These are phyloP conservation scores for Dusona sp. DNA, from an alignment of 2,888 invertebrate species.

Conservation along the genomic window DNA sequence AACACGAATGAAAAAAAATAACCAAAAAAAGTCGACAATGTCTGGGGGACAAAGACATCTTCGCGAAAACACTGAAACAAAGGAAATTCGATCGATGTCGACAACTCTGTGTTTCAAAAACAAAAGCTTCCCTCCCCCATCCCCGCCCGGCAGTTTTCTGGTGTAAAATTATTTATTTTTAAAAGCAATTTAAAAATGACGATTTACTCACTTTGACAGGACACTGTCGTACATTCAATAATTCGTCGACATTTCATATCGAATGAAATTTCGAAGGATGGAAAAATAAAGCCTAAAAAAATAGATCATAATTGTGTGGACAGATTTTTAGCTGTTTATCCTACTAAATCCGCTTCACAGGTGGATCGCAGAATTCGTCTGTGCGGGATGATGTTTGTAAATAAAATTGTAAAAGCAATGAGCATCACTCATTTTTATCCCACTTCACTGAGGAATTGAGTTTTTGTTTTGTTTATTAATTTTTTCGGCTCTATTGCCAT, in stretches of 20 bases:
- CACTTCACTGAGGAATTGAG: constrained; percentile 32
- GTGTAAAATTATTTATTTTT: neutral
- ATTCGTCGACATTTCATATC: neutral
- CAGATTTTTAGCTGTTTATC: constrained; percentile 66
- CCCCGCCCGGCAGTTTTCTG: too few relatives aligned
- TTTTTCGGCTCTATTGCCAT: neutral
- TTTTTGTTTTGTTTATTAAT: neutral
- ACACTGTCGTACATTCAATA: neutral
- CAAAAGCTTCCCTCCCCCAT: neutral
- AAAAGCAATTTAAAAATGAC: neutral
- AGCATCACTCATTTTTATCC: constrained; percentile 70
- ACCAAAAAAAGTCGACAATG: too few relatives aligned
- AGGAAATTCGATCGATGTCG: too few relatives aligned
- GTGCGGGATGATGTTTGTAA: constrained; percentile 79
- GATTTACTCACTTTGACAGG: neutral
- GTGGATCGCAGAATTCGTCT: constrained; percentile 71
- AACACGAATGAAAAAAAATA: too few relatives aligned
- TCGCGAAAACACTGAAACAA: too few relatives aligned
- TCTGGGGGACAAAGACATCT: too few relatives aligned
- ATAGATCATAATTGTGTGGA: neutral
- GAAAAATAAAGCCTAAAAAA: neutral
- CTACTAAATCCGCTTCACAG: constrained; percentile 41
- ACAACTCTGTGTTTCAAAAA: neutral
- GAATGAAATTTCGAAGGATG: neutral
- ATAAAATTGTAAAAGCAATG: constrained; percentile 78